Conservation (phyloP, 2,797 vertebrate genomes). For the Emys orbicularis region DNA sequence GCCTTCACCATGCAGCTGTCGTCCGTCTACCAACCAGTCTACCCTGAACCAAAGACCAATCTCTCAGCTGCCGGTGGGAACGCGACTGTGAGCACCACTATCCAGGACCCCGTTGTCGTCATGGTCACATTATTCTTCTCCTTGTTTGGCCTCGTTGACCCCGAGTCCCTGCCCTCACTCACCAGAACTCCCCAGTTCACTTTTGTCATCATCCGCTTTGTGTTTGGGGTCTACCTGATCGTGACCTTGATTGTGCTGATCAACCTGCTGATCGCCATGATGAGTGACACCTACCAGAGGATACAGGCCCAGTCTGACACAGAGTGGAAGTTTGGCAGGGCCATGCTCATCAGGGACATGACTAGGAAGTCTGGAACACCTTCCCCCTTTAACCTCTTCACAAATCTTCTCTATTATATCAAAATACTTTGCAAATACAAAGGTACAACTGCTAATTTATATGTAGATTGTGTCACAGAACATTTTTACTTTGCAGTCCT, state of each 20-base stretch:
- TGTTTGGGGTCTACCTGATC: conserved; percentile 76
- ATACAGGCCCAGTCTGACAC: conserved; percentile 80
- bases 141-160: conserved; percentile 75
- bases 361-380: conserved; percentile 76
- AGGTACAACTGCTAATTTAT: conserved; percentile 45
- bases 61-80: not conserved
- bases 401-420: conserved; percentile 72
- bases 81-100: not conserved
- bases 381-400: conserved; percentile 76
- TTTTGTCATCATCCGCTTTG: conserved; percentile 54
- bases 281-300: conserved; percentile 80
- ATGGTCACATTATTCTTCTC: conserved; percentile 76
- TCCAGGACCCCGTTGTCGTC: conserved; percentile 62
- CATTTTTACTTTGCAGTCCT: not conserved
- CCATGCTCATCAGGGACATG: conserved; percentile 77
- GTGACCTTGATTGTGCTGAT: conserved; percentile 77
- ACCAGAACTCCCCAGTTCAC: conserved; percentile 53
- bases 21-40: conserved; percentile 74
- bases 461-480: not conserved
- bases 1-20: conserved; percentile 78
- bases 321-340: conserved; percentile 79
- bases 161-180: conserved; percentile 52
- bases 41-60: conserved; percentile 11
- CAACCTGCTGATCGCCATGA: conserved; percentile 81
- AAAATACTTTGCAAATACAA: conserved; percentile 72